Evolutionary conservation across 2,797 vertebrate genomes (phyloP).

Genomic region (Protosalanx chinensis): DNA sequence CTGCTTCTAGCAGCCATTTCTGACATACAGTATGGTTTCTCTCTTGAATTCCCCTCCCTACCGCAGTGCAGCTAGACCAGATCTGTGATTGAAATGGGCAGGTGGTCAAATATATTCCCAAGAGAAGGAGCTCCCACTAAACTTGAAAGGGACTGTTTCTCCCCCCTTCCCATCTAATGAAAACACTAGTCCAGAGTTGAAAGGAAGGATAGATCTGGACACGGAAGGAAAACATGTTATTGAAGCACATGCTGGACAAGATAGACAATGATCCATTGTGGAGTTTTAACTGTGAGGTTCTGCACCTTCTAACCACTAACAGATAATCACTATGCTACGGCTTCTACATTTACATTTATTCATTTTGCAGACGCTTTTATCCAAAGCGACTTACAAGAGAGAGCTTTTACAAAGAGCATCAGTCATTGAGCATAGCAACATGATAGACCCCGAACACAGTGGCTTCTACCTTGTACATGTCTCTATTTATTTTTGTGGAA

Average conservation of each 20-base stretch:
- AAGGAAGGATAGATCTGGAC: conserved; percentile 37
- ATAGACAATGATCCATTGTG: conserved; percentile 59
- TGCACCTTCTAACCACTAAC: conserved; percentile 20
- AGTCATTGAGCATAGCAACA: too few species aligned
- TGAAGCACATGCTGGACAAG: conserved; percentile 40
- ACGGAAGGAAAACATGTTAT: conserved; percentile 47
- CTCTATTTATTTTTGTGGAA: conserved; percentile 46
- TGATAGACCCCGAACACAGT: too few species aligned
- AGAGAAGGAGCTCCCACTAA: conserved; percentile 48
- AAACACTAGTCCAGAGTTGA: conserved; percentile 51
- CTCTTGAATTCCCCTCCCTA: conserved; percentile 22
- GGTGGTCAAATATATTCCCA: conserved; percentile 59
- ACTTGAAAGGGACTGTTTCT: conserved; percentile 58
- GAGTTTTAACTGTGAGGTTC: conserved; percentile 35
- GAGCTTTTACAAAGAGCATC: too few species aligned
- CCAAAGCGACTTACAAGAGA: too few species aligned
- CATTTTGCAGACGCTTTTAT: too few species aligned
- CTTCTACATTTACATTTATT: too few species aligned
- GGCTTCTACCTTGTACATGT: conserved; percentile 43
- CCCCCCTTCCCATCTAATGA: conserved; percentile 43
- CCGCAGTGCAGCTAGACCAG: conserved; percentile 17
- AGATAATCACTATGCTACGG: conserved; percentile 35
- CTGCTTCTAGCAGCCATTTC: conserved; percentile 49
- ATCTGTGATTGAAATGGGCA: conserved; percentile 64
- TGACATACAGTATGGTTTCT: conserved; percentile 34